Evolutionary conservation across 2,113 vertebrate genomes (phyloP), one percentile per base, ranked within the genome.

Genomic region (Sturnus vulgaris): DNA sequence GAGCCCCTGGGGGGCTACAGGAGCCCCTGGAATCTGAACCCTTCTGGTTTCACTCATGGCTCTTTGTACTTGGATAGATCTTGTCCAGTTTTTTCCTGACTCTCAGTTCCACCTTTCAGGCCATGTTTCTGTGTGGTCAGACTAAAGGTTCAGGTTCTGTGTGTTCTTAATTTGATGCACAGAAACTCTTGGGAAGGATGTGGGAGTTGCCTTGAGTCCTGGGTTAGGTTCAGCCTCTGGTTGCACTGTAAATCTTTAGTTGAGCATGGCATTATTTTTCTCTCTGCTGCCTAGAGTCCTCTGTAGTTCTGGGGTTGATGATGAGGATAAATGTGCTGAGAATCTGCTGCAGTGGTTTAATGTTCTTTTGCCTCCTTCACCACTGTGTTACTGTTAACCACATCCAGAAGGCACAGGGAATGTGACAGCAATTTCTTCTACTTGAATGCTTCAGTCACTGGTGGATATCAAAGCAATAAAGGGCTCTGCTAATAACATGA

Each of bases 391-490:
- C 22, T 71, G 44, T 75, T 60, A 66, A 46, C 9, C 33, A 21
- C 37, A 24, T 82, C 37, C 84, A 77, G 66, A 68, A 72, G 78
- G 27, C 61, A 78, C 28, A 66, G 86, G 66, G 73, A 75, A 44
- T 91, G 55, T 53, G 61, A 65, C 55, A 91, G 70, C 73, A 73
- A 33, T 69, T 56, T n/a, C n/a, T 89, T 72, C 42, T 10, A 57
- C 44, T 5, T 37, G 57, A 84, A 39, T 82, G 89, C 88, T 95
- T 91, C 89, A 65, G 61, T 76, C 78, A 60, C 77, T 70, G 68
- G 60, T 93, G 86, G 81, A 68, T 82, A 92, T 84, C 18, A 12
- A 61, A 95, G 83, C 89, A 91, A 16, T 81, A 70, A 95, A 66
- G 78, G 75, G 80, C 66, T 94, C 42, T 39, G 81, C 37, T 95